Evolutionary conservation across 2,797 vertebrate genomes (phyloP), one percentile per base, ranked within the genome.

Genomic region (Falco peregrinus): DNA sequence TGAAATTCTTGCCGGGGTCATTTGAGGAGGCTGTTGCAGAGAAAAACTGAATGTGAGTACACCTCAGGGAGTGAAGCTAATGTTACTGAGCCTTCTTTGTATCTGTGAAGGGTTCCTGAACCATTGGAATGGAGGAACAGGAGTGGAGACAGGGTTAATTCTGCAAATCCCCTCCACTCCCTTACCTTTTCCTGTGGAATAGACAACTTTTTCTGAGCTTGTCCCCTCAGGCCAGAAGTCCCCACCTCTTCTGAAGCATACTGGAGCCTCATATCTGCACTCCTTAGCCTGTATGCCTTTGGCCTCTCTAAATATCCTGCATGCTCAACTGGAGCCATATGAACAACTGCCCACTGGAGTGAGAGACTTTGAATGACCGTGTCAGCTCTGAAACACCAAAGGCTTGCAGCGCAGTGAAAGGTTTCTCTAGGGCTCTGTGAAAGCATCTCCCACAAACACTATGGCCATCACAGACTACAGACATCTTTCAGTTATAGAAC

Each of bases 161-260:
- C n/a, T 63, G 19, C 9, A 85, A 19, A 56, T 29, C 0, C 0
- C 4, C 7, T 73, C 47, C 7, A 76, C 4, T 51, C 24, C 17
- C 4, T 12, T 67, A 6, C 15, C 16, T 37, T 11, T 67, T 87
- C 16, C 10, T 45, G 15, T 61, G 28, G 24, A 47, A 85, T 48
- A 9, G 48, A 2, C 24, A 80, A 0, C 1, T 39, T 76, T 45
- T 56, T 73, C 31, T 71, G 43, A 83, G 24, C 20, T 51, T 70
- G 16, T n/a, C 0, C 3, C 8, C 6, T 87, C 0, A 0, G 24
- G 20, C 6, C 35, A 53, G 50, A 69, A 86, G 9, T 56, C 25
- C 28, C 6, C 35, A 93, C 0, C 4, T 75, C 11, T 35, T 74
- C 41, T 51, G 16, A 69, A 18, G 17, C 67, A 6, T 14, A 43